These are phyloP conservation scores for Syrista parreyssii DNA, from an alignment of 2,888 invertebrate genomes.

Conservation along the genomic window DNA sequence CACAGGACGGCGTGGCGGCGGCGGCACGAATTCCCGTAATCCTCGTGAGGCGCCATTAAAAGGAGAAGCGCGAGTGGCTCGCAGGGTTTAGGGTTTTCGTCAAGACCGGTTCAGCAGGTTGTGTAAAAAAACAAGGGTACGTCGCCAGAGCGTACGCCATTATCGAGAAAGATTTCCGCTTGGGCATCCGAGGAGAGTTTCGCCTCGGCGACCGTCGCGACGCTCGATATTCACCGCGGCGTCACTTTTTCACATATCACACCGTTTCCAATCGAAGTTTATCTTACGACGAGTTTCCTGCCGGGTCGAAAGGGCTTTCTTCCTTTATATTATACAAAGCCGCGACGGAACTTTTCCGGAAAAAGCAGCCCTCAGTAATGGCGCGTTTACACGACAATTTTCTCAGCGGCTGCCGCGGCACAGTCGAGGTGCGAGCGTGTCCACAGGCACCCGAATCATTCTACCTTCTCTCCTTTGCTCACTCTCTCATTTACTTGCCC, in stretches of 20 bases:
- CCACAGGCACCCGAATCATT: conserved; percentile 51
- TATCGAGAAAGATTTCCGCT: conserved; percentile 50
- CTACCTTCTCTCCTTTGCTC: conserved; percentile 17
- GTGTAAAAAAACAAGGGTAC: conserved; percentile 40
- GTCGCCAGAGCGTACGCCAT: conserved; percentile 50
- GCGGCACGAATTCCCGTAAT: too few species aligned
- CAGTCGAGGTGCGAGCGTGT: conserved; percentile 57
- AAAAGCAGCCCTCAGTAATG: conserved; percentile 35
- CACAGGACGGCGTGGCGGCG: too few species aligned
- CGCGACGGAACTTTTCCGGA: conserved; percentile 5
- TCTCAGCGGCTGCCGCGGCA: conserved; percentile 35
- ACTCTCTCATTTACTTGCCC: conserved; percentile 21
- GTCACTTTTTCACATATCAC: conserved; percentile 34
- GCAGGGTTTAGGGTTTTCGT: too few species aligned
- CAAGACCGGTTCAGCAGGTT: conserved; percentile 20
- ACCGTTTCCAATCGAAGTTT: background rate
- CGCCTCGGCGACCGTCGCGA: conserved; percentile 40
- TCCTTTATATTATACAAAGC: conserved; percentile 5
- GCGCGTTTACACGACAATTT: conserved; percentile 49
- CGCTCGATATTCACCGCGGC: conserved; percentile 48
- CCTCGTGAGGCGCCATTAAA: too few species aligned
- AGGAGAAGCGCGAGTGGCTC: too few species aligned
- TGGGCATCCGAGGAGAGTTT: conserved; percentile 42
- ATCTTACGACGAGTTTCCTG: background rate
- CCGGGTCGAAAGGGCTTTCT: too few species aligned